These are phyloP conservation scores for Octodonta nipae DNA, from an alignment of 2,888 invertebrate genomes.

Conservation along the genomic window DNA sequence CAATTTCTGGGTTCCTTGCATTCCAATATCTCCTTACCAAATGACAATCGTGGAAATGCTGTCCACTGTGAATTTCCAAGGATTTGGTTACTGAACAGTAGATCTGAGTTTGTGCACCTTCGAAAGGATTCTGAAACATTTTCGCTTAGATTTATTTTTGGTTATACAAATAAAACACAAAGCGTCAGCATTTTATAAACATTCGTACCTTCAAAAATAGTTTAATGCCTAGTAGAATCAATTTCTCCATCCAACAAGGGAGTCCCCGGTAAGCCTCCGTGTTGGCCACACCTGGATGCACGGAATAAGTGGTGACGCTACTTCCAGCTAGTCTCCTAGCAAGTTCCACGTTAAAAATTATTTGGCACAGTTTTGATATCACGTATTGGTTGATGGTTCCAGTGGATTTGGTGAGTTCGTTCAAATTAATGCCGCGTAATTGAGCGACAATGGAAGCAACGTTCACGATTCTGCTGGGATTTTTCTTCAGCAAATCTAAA, in stretches of 20 bases:
- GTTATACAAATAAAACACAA: too few relatives aligned
- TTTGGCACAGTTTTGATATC: constrained; percentile 11
- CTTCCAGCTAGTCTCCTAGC: constrained; percentile 15
- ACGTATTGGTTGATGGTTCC: constrained; percentile 6
- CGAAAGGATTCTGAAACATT: too few relatives aligned
- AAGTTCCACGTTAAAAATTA: constrained; percentile 18
- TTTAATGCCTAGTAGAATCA: neutral
- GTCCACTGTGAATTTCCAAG: neutral
- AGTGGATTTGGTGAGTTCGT: constrained; percentile 11
- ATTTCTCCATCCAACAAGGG: neutral
- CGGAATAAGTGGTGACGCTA: constrained; percentile 16
- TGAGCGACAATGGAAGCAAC: constrained; percentile 15
- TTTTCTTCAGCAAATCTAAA: constrained; percentile 36
- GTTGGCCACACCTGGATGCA: constrained; percentile 20
- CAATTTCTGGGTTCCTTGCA: neutral
- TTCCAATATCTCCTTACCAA: neutral
- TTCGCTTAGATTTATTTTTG: too few relatives aligned
- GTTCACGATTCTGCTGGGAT: constrained; percentile 17
- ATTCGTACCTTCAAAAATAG: neutral
- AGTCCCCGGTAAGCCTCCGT: constrained; percentile 7
- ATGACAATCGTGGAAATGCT: constrained; percentile 1
- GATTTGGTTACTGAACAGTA: neutral
- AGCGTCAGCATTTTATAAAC: too few relatives aligned
- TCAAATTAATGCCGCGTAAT: constrained; percentile 11
- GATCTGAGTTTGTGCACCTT: constrained; percentile 2